These are phyloP conservation scores for Tympanuchus pallidicinctus DNA, from an alignment of 2,113 vertebrate species.

Conservation along the genomic window DNA sequence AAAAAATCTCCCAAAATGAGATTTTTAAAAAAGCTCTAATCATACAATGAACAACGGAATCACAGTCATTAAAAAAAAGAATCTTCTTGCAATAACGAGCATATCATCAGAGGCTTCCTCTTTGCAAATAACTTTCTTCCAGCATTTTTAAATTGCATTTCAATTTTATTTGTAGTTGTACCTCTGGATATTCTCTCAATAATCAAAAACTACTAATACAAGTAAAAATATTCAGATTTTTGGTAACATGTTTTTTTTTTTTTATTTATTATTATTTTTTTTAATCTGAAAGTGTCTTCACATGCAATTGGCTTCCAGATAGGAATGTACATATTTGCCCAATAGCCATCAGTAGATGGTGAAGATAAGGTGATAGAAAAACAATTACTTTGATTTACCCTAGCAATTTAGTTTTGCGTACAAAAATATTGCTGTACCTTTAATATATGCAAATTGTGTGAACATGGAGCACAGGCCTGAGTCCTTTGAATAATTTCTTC, in stretches of 20 bases:
- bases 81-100: not conserved
- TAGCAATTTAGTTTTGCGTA: not conserved
- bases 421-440: conserved; percentile 12
- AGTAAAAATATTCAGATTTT: not conserved
- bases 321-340: not conserved
- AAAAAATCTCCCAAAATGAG: not conserved
- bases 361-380: not conserved
- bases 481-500: conserved; percentile 8
- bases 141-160: not conserved
- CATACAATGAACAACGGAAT: not conserved
- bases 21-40: not conserved
- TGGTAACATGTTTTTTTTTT: not conserved
- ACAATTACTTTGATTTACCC: not conserved
- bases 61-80: not conserved
- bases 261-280: not conserved
- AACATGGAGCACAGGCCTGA: not conserved
- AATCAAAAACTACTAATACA: not conserved
- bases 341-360: not conserved
- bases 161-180: not conserved
- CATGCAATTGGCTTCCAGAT: not conserved
- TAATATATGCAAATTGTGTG: conserved; percentile 7
- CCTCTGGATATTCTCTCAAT: not conserved
- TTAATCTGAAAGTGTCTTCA: not conserved
- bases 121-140: not conserved
- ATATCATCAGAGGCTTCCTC: not conserved